These are phyloP conservation scores for Grus americana DNA, from an alignment of 2,113 vertebrate genomes.

Conservation along the genomic window DNA sequence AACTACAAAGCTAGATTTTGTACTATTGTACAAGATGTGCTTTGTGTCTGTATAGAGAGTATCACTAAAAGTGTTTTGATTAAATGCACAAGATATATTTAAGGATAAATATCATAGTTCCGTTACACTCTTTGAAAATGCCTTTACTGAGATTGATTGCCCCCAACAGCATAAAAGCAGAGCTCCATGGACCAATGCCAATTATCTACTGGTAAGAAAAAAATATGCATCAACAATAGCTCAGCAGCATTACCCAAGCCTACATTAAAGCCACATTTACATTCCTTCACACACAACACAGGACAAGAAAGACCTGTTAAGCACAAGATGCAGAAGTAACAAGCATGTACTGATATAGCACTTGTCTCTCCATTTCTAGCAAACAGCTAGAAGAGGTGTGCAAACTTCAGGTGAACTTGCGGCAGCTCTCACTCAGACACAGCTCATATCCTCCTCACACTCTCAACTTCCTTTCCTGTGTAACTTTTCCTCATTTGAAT, in stretches of 20 bases:
- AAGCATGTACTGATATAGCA: background rate
- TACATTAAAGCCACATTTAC: background rate
- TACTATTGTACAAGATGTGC: background rate
- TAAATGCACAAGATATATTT: background rate
- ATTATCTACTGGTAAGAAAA: background rate
- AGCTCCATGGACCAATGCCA: background rate
- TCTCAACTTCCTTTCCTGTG: accelerated
- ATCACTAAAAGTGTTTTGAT: background rate
- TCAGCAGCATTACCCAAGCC: background rate
- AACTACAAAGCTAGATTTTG: background rate
- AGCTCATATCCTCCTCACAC: background rate
- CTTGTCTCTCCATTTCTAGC: background rate
- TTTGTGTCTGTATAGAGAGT: background rate
- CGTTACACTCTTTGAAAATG: background rate
- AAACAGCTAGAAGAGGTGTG: background rate
- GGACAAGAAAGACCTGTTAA: background rate
- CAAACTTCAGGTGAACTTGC: background rate
- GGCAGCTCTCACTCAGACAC: background rate
- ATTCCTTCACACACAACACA: background rate
- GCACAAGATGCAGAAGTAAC: background rate
- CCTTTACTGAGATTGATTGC: background rate
- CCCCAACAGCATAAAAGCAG: background rate
- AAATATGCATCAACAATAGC: background rate
- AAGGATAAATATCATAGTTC: background rate
- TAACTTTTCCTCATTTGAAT: background rate